phyloP scores from a whole-genome alignment of 2,113 vertebrate genomes.

The pig (Sus scrofa) region DNA sequence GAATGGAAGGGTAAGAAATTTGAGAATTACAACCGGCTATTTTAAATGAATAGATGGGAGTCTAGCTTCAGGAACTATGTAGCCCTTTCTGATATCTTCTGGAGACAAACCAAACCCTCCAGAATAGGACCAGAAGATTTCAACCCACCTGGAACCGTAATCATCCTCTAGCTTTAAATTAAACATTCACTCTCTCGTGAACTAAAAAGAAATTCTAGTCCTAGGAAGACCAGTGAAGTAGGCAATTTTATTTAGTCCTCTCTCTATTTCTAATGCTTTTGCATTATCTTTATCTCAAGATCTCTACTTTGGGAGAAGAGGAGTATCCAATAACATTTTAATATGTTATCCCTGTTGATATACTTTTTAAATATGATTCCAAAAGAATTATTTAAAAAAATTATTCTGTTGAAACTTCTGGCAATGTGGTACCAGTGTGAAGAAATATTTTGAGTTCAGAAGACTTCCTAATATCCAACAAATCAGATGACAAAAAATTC shows the following conservation, averaged over 20 bases:
- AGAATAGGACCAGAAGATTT: background rate
- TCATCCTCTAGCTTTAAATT: background rate
- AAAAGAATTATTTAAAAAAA: conserved; percentile 7
- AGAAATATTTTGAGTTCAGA: background rate
- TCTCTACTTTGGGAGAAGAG: background rate
- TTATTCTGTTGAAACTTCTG: background rate
- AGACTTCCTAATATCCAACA: background rate
- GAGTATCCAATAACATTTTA: background rate
- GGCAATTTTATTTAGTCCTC: background rate
- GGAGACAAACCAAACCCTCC: background rate
- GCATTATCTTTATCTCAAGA: background rate
- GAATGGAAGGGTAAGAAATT: background rate
- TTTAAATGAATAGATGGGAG: background rate
- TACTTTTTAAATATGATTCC: background rate
- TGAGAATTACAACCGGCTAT: background rate
- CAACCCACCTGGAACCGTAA: background rate
- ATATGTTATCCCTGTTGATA: background rate
- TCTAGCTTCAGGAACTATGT: background rate
- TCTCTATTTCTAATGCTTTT: background rate
- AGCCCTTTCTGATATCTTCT: background rate
- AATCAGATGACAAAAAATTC: background rate
- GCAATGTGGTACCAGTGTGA: background rate
- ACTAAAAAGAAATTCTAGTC: background rate
- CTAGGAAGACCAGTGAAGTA: background rate
- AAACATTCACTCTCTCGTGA: background rate